Evolutionary conservation across 2,113 vertebrate species (phyloP).

Genomic region (Ochotona curzoniae): DNA sequence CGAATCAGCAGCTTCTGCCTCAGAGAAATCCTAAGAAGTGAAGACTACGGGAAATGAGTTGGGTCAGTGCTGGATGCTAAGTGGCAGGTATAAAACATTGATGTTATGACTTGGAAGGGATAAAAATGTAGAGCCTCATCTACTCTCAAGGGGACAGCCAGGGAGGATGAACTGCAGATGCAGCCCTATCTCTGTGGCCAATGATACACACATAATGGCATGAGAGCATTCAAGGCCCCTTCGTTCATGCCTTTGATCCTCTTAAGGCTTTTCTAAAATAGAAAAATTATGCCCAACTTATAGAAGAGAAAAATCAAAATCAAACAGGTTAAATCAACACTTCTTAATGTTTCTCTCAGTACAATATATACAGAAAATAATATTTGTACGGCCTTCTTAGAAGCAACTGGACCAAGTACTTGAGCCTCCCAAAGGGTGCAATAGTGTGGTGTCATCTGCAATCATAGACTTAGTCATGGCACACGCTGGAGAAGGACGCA

Average conservation of each 20-base stretch:
- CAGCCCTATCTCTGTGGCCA: not conserved
- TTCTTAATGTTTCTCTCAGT: not conserved
- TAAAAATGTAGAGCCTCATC: not conserved
- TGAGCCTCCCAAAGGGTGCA: not conserved
- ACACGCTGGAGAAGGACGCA: not conserved
- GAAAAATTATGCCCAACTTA: not conserved
- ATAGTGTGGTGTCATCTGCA: rapidly evolving
- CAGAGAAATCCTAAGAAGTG: not conserved
- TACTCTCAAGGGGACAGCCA: constrained; percentile 8
- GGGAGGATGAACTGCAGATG: not conserved
- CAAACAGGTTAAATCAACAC: not conserved
- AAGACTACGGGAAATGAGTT: not conserved
- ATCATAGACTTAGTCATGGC: rapidly evolving
- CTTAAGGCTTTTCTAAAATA: not conserved
- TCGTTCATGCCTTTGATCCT: not conserved
- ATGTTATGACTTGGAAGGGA: constrained; percentile 3
- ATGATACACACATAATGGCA: not conserved
- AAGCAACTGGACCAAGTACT: not conserved
- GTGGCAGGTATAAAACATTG: not conserved
- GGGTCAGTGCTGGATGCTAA: not conserved
- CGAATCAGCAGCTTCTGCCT: not conserved
- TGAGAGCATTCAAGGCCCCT: not conserved
- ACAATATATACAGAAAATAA: not conserved
- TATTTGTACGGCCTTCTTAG: not conserved
- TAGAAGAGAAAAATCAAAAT: constrained; percentile 1